Evolutionary conservation across 2,113 vertebrate genomes (phyloP), one percentile per base, ranked within the genome.

Genomic region (Hippoglossus stenolepis): DNA sequence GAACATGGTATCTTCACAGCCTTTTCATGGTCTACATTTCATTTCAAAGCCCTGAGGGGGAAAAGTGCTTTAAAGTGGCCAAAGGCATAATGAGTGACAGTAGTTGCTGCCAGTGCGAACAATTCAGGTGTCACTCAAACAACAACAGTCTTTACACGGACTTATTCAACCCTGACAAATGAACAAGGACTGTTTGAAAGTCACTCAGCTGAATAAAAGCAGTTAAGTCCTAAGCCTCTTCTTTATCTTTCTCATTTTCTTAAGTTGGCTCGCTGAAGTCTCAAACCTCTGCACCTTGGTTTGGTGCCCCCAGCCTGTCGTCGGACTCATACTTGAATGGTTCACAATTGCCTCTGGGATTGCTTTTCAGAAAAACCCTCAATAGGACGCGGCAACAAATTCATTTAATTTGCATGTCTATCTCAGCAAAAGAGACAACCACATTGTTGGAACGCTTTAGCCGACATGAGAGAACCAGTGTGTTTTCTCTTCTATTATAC

Each of bases 301-400:
- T 63, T 77, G 58, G 71, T 83, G 70, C 71, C 79, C 81, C 73
- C 66, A 58, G 47, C 58, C 69, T 75, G 54, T 60, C 66, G 72
- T 82, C 18, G 18, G 26, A 56, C 87, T 91, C 82, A 90, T 89
- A 92, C 89, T 91, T 86, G 88, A 91, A 80, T 79, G 89, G 72
- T 88, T 94, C 77, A 73, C 85, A 91, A 93, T 90, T 88, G 87
- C 83, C 67, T 91, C 69, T 65, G 85, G 83, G 86, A 93, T 90
- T 90, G 85, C 83, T 85, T 89, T 85, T 87, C 76, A 83, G 73
- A 89, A 90, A 91, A 92, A 84, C 89, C 89, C 86, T 87, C 75
- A 80, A 82, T 83, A 83, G 82, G 71, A 85, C 73, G 64, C 65
- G 21, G 62, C 68, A 81, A 75, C 63, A 87, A 84, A 90, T 82